Percentiles rank a stretch among this genome's conserved stretches.
Conservation (phyloP, 2,113 vertebrate species). For the Periophthalmus modestus region DNA sequence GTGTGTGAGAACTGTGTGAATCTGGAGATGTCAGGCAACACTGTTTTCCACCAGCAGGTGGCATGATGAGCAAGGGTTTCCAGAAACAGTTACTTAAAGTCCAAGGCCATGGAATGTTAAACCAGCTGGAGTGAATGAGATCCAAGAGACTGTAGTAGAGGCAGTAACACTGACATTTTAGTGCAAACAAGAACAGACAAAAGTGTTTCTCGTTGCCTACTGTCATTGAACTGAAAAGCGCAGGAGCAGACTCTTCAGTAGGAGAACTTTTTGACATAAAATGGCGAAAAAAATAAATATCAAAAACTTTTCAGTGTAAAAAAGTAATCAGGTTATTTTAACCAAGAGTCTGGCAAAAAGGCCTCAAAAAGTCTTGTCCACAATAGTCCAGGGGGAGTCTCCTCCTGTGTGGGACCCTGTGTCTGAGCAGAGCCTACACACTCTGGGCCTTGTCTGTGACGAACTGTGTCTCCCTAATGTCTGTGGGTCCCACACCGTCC, state of each 20-base stretch:
- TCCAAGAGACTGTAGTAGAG: slow-evolving; percentile 82
- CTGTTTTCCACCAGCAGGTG: slow-evolving; percentile 23
- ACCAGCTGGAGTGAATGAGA: slow-evolving; percentile 66
- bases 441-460: slow-evolving; percentile 88
- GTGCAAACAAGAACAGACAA: slow-evolving; percentile 92
- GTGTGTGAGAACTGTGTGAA: slow-evolving; percentile 1
- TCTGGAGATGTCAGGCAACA: slow-evolving; percentile 14
- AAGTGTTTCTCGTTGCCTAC: slow-evolving; percentile 73
- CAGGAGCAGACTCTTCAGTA: slow-evolving; percentile 94
- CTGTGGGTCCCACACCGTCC: slow-evolving; percentile 81
- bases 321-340: slow-evolving; percentile 98
- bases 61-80: slow-evolving; percentile 32
- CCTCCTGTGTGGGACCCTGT: slow-evolving; percentile 64
- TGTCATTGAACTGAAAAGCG: slow-evolving; percentile 85
- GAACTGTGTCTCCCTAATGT: slow-evolving; percentile 86
- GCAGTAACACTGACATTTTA: slow-evolving; percentile 98
- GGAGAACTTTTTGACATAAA: slow-evolving; percentile 99
- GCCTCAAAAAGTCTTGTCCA: slow-evolving; percentile 94
- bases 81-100: slow-evolving; percentile 41
- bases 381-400: slow-evolving; percentile 84
- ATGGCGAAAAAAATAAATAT: slow-evolving; percentile 99
- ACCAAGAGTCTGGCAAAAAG: slow-evolving; percentile 99
- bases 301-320: slow-evolving; percentile 99
- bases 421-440: slow-evolving; percentile 93
- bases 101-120: slow-evolving; percentile 57